phyloP scores from a whole-genome alignment of 2,888 invertebrate species.

The Synanthedon andrenaeformis region DNA sequence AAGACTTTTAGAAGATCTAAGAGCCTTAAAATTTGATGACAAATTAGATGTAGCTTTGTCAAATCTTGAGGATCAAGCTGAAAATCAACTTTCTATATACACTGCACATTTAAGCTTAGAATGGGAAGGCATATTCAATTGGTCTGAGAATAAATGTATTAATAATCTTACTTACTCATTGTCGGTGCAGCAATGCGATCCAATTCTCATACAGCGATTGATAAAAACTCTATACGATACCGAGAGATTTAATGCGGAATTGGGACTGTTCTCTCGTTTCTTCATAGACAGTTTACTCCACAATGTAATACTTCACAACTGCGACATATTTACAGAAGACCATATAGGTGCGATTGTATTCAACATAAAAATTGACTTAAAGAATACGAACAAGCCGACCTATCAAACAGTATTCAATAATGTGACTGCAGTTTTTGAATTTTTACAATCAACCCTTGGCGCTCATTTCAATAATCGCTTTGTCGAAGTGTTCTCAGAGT shows the following conservation, averaged over 20 bases:
- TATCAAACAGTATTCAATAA: constrained; percentile 57
- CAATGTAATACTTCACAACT: constrained; percentile 51
- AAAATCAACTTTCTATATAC: constrained; percentile 50
- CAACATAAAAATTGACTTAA: constrained; percentile 49
- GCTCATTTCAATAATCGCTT: constrained; percentile 49
- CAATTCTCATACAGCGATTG: constrained; percentile 41
- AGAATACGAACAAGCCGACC: constrained; percentile 39
- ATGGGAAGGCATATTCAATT: constrained; percentile 57
- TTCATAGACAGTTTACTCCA: constrained; percentile 49
- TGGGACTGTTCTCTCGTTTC: constrained; percentile 54
- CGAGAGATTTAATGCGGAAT: constrained; percentile 49
- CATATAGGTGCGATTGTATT: constrained; percentile 51
- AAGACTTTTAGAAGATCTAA: constrained; percentile 29
- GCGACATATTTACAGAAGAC: constrained; percentile 57
- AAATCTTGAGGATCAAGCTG: constrained; percentile 39
- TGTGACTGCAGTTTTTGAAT: constrained; percentile 58
- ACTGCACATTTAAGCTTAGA: constrained; percentile 51
- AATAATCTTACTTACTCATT: constrained; percentile 43
- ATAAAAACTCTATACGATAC: constrained; percentile 48
- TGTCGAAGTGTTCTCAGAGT: constrained; percentile 50
- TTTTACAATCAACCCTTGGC: constrained; percentile 52
- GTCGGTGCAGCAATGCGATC: constrained; percentile 54
- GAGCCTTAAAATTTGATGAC: constrained; percentile 35
- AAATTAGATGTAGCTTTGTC: constrained; percentile 34
- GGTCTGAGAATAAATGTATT: constrained; percentile 48